Percentiles rank a stretch among this genome's conserved stretches.
These are phyloP conservation scores for Pimpla rufipes DNA, from an alignment of 2,888 invertebrate genomes.

Conservation along the genomic window DNA sequence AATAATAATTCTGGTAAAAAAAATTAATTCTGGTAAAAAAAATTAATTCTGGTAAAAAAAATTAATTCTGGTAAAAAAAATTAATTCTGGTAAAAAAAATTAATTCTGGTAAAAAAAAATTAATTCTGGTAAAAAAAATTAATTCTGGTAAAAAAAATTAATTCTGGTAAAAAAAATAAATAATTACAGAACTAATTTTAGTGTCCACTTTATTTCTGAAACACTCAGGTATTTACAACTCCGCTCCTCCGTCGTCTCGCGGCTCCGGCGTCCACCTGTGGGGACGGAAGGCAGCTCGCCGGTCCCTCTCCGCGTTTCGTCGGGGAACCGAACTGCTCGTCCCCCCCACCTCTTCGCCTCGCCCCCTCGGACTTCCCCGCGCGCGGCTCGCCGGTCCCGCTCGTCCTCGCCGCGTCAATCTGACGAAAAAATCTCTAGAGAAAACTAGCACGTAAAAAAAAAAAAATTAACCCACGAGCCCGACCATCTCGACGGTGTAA, in stretches of 20 bases:
- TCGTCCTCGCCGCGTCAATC: constrained; percentile 37
- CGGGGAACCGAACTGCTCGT: constrained; percentile 15
- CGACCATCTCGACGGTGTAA: constrained; percentile 58
- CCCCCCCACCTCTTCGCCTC: not conserved
- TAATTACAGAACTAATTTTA: too few relatives aligned
- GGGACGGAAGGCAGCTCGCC: not conserved
- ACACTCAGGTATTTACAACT: too few relatives aligned
- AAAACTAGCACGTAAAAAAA: constrained; percentile 32
- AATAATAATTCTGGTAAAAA: too few relatives aligned
- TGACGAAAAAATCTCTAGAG: constrained; percentile 41
- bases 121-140: too few relatives aligned
- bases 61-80: too few relatives aligned
- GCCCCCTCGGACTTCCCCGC: not conserved
- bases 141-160: too few relatives aligned
- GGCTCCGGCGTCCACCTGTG: constrained; percentile 22
- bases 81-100: too few relatives aligned
- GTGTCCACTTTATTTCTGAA: too few relatives aligned
- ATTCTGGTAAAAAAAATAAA: too few relatives aligned
- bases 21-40: too few relatives aligned
- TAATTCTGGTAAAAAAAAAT: too few relatives aligned
- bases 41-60: too few relatives aligned
- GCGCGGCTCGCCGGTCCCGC: not conserved
- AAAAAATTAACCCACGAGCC: not conserved
- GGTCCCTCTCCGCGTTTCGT: constrained; percentile 37
- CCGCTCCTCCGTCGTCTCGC: constrained; percentile 7